These are phyloP conservation scores for Platycheirus albimanus DNA, from an alignment of 2,888 invertebrate species.

Conservation along the genomic window DNA sequence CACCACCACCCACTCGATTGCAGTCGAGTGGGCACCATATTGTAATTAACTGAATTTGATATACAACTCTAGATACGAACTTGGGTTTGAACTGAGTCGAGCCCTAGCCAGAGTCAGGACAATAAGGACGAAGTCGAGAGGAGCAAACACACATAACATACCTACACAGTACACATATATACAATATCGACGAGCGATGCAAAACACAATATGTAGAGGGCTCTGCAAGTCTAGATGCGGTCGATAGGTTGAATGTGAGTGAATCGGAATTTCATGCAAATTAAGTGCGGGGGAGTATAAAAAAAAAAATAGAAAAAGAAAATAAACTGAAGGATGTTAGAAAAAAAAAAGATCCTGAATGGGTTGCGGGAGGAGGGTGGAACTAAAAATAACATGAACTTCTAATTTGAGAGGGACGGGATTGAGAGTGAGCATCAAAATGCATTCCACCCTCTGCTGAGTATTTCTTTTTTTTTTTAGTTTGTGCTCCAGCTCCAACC, in stretches of 20 bases:
- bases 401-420: not conserved
- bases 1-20: constrained; percentile 60
- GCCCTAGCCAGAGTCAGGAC: not conserved
- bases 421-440: constrained; percentile 39
- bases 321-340: not conserved
- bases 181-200: constrained; percentile 37
- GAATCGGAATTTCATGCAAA: constrained; percentile 70
- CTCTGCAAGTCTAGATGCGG: constrained; percentile 38
- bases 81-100: constrained; percentile 15
- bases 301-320: not conserved
- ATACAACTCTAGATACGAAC: constrained; percentile 62
- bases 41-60: constrained; percentile 74
- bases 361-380: not conserved
- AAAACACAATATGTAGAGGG: constrained; percentile 21
- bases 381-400: constrained; percentile 55
- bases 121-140: constrained; percentile 22
- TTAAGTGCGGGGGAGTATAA: constrained; percentile 49
- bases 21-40: constrained; percentile 65
- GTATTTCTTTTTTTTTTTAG: no score
- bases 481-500: constrained; percentile 21
- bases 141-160: constrained; percentile 8
- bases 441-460: constrained; percentile 54
- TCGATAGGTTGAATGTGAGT: constrained; percentile 49
- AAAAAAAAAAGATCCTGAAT: no score
- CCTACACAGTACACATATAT: not conserved